Evolutionary conservation across 2,888 invertebrate genomes (phyloP).

Genomic region (Macaria liturata): DNA sequence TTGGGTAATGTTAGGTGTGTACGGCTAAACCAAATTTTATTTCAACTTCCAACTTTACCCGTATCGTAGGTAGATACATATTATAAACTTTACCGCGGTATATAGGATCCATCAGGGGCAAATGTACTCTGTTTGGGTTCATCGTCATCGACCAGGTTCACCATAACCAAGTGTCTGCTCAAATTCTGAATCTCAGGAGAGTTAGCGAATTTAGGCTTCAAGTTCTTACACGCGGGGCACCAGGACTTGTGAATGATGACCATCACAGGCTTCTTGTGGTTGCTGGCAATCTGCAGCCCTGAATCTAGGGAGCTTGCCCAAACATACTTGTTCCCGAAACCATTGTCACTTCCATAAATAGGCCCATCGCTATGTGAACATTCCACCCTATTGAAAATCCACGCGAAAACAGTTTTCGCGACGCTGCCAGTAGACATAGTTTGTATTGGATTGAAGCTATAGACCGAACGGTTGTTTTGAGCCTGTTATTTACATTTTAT

Average conservation of each 20-base stretch:
- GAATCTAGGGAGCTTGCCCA: slow-evolving; percentile 77
- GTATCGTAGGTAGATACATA: no score
- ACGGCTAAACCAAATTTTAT: no score
- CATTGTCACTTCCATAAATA: slow-evolving; percentile 53
- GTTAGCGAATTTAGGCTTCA: slow-evolving; percentile 84
- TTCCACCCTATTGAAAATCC: slow-evolving; percentile 54
- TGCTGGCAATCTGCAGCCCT: slow-evolving; percentile 64
- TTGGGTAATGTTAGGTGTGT: no score
- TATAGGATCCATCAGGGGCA: slow-evolving; percentile 86
- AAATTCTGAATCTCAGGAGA: slow-evolving; percentile 80
- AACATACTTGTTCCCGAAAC: slow-evolving; percentile 69
- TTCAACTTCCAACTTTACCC: no score
- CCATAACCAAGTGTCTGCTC: slow-evolving; percentile 86
- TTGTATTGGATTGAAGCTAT: slow-evolving; percentile 17
- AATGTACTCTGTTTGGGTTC: slow-evolving; percentile 77
- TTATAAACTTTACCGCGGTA: slow-evolving; percentile 75
- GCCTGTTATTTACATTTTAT: slow-evolving; percentile 52
- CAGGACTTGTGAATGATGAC: slow-evolving; percentile 86
- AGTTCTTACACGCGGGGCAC: slow-evolving; percentile 86
- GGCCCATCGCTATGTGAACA: slow-evolving; percentile 42
- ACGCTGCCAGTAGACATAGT: slow-evolving; percentile 61
- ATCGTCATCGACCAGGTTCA: slow-evolving; percentile 84
- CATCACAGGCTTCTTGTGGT: slow-evolving; percentile 84
- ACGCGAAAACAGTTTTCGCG: slow-evolving; percentile 55
- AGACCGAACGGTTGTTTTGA: slow-evolving; percentile 24